Evolutionary conservation across 2,797 vertebrate genomes (phyloP), one percentile per base, ranked within the genome.

Genomic region (Apogon talboti): DNA sequence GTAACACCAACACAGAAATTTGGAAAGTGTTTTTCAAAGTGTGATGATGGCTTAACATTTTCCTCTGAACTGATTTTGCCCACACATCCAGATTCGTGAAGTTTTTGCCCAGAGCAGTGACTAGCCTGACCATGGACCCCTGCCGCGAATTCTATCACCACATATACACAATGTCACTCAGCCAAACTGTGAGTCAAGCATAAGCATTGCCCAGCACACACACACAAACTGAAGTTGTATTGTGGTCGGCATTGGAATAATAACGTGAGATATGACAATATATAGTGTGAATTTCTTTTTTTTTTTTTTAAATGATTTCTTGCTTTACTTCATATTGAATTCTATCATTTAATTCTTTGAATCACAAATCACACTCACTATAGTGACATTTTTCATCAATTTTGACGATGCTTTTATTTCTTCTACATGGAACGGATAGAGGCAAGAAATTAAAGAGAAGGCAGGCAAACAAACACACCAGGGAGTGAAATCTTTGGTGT

Each of bases 61-160:
- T 56, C 15, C 71, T 52, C 15, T 55, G 33, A 65, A 58, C 50
- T 2, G 2, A 64, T 51, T 64, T 11, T 42, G 19, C 45, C 62
- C 28, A 73, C 52, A 47, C 42, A 56, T 47, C 7, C 15, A 56
- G 21, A 50, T n/a, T 46, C 11, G 28, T 44, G 14, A 49, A 41
- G 14, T 46, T 16, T 62, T 28, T 59, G 15, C 15, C 52, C 50
- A 53, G n/a, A 37, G 43, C 15, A 21, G 33, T 16, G 10, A 51
- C 47, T 56, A 46, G 52, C 42, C 41, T 43, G 44, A 49, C 30
- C 63, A 72, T 24, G 68, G 41, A 35, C 28, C 45, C 53, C 53
- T 11, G 55, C 51, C 38, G 42, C 46, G 9, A 54, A 33, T 58
- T 38, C 66, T 56, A 41, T 33, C 55, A 51, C 47, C 3, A 38